A percentile compares a stretch with the other conserved stretches of the same genome.
Conservation (phyloP, 2,888 invertebrate species). For the Rhagium mordax region DNA sequence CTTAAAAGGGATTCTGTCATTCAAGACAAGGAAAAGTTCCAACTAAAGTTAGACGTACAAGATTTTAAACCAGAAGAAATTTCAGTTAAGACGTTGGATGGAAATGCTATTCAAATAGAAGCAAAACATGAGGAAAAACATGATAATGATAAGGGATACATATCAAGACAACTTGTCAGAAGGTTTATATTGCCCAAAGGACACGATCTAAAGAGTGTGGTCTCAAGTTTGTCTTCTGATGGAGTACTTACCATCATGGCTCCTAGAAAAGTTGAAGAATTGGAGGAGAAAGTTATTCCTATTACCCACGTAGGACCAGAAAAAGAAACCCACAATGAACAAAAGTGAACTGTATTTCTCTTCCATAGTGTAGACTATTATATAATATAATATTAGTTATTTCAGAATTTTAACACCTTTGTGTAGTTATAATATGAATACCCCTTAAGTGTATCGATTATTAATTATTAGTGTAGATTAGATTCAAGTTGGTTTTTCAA, state of each 20-base stretch:
- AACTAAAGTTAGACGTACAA: constrained; percentile 82
- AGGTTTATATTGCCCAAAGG: constrained; percentile 84
- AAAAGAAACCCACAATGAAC: neutral
- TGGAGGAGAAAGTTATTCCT: constrained; percentile 49
- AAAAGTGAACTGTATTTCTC: neutral
- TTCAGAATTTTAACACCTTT: too few species aligned
- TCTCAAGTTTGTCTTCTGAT: constrained; percentile 83
- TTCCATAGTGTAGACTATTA: neutral
- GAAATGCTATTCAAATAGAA: constrained; percentile 79
- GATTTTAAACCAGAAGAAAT: constrained; percentile 86
- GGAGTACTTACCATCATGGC: constrained; percentile 82
- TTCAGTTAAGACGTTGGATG: constrained; percentile 82
- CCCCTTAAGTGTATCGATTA: too few species aligned
- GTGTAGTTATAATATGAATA: too few species aligned
- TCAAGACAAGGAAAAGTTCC: constrained; percentile 79
- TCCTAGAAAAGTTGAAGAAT: constrained; percentile 69
- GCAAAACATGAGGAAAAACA: constrained; percentile 85
- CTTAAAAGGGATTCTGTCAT: constrained; percentile 65
- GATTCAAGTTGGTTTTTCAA: too few species aligned
- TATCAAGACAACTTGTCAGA: constrained; percentile 83
- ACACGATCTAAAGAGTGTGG: constrained; percentile 81
- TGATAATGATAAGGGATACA: constrained; percentile 80
- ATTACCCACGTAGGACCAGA: constrained; percentile 51
- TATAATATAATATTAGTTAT: too few species aligned
- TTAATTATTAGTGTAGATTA: too few species aligned